Evolutionary conservation across 1,140 invertebrate species (phyloP), one percentile per base, ranked within the genome.

Genomic region (Sarcophaga peregrina): DNA sequence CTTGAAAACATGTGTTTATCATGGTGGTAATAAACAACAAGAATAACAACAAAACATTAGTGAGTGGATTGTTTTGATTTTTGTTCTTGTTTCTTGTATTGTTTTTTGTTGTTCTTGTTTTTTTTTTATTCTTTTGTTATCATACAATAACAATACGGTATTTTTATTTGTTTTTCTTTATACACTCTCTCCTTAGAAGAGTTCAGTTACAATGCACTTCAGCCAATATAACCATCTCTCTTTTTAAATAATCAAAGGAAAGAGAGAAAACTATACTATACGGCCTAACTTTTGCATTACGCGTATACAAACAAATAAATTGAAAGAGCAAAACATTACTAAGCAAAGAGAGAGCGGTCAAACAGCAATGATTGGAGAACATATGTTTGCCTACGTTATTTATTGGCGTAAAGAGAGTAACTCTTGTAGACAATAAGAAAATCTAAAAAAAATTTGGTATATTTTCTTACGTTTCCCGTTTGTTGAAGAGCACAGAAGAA

Each of bases 381-480:
- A 68, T 68, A 68, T 68, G 62, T 68, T 68, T 68, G n/a, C 62
- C 17, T 68, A 20, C 17, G 17, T 17, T 68, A 68, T 68, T 68
- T 17, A 68, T 68, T 20, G 62, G 62, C 17, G 62, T 25, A 20
- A 68, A 68, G 62, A 68, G 62, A 68, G 62, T 6, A 20, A 68
- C 62, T 9, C 0, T 68, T 68, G 80, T 8, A 17, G 8, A 58
- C 45, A 68, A 68, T 13, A 37, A 47, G 47, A 68, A 72, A 81
- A 72, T 62, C 25, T 46, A 52, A 81, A 52, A 72, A 54, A 81
- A 62, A n/a, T n/a, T 81, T 68, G 62, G 80, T 81, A 81, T 81
- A 81, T 81, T 81, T 81, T 72, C 25, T 37, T 37, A 2, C 80
- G 37, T 81, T 68, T 81, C 80, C 80, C 80, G 80, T 81, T 81